Conservation (phyloP, 2,888 invertebrate genomes). For the Euzophera pinguis region DNA sequence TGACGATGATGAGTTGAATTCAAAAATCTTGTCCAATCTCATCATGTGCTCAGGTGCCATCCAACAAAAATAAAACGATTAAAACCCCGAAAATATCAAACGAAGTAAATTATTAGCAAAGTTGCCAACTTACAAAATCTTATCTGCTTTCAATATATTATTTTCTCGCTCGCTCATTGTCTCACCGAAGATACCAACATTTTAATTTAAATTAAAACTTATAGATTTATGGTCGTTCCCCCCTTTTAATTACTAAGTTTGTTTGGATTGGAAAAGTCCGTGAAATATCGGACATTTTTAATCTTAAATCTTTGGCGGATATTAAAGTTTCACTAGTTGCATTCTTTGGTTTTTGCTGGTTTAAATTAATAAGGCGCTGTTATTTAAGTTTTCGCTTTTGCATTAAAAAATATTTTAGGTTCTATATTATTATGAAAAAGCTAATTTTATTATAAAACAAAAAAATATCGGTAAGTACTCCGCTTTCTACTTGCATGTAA, state of each 20-base stretch:
- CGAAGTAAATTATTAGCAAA: neutral
- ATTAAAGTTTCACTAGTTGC: constrained; percentile 20
- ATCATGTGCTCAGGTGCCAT: too few species aligned
- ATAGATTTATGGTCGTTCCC: constrained; percentile 55
- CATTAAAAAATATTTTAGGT: too few species aligned
- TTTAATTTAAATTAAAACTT: constrained; percentile 66
- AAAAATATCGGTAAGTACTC: too few species aligned
- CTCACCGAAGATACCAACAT: constrained; percentile 38
- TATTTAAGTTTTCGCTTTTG: too few species aligned
- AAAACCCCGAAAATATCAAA: neutral
- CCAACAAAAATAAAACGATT: neutral
- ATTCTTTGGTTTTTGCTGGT: neutral
- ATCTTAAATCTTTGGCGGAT: constrained; percentile 14
- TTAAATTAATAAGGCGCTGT: neutral
- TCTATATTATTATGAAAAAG: too few species aligned
- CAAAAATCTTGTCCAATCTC: too few species aligned
- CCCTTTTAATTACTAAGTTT: constrained; percentile 61
- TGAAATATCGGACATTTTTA: constrained; percentile 17
- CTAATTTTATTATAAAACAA: too few species aligned
- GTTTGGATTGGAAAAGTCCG: constrained; percentile 30
- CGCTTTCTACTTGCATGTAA: too few species aligned
- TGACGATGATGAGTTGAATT: too few species aligned
- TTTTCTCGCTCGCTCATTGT: constrained; percentile 8
- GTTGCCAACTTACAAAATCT: constrained; percentile 5
- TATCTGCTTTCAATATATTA: constrained; percentile 14